These are phyloP conservation scores for Hydrotaea cyrtoneurina DNA, from an alignment of 2,888 invertebrate genomes.

Conservation along the genomic window DNA sequence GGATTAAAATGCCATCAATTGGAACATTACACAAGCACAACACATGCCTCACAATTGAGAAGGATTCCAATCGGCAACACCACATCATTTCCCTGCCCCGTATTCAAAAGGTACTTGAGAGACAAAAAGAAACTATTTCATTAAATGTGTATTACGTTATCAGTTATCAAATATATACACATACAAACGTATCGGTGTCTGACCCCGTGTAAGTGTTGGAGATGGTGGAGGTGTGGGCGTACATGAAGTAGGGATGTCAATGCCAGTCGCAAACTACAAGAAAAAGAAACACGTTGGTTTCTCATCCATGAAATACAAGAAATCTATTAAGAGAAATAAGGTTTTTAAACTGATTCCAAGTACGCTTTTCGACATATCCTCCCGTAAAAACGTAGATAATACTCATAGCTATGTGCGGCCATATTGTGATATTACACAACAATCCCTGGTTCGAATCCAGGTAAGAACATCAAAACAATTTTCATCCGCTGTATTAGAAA, in stretches of 20 bases:
- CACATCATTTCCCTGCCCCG: neutral
- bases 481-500: no score
- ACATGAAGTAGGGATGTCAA: neutral
- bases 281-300: no score
- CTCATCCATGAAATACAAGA: no score
- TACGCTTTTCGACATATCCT: no score
- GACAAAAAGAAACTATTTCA: constrained; percentile 34
- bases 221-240: neutral
- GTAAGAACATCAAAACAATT: no score
- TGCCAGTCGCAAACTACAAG: no score
- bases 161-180: constrained; percentile 12
- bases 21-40: constrained; percentile 24
- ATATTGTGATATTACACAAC: no score
- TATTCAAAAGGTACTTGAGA: constrained; percentile 9
- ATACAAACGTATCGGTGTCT: neutral
- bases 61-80: constrained; percentile 33
- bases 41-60: constrained; percentile 31
- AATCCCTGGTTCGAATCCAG: no score
- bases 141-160: constrained; percentile 32
- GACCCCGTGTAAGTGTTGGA: neutral
- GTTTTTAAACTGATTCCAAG: no score
- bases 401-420: no score
- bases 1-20: constrained; percentile 45
- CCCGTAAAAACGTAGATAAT: no score
- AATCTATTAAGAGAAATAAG: no score